Evolutionary conservation across 2,113 vertebrate species (phyloP).

Genomic region (Gnathonemus longibarbis): DNA sequence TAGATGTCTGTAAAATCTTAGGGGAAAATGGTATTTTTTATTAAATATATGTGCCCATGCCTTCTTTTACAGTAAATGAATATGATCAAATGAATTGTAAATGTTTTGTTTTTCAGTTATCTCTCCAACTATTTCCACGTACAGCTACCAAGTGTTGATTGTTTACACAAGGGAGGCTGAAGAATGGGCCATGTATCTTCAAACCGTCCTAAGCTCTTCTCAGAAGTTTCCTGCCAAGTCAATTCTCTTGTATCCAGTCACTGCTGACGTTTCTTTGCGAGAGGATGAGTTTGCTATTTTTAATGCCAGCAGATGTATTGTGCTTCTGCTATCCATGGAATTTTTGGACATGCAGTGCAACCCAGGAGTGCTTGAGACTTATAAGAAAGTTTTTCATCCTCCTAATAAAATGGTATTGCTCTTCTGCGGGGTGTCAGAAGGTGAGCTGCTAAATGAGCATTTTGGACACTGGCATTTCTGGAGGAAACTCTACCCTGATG

Average conservation of each 20-base stretch:
- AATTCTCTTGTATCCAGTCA: conserved; percentile 36
- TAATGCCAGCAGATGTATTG: conserved; percentile 43
- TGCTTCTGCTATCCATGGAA: conserved; percentile 47
- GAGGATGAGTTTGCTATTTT: conserved; percentile 41
- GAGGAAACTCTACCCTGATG: conserved; percentile 56
- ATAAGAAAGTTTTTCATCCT: conserved; percentile 47
- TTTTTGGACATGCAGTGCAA: conserved; percentile 48
- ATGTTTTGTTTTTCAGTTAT: conserved; percentile 25
- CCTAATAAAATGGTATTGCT: conserved; percentile 54
- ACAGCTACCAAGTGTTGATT: conserved; percentile 47
- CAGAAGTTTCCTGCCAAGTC: conserved; percentile 37
- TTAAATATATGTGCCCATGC: not conserved
- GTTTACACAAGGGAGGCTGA: conserved; percentile 54
- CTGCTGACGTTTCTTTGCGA: conserved; percentile 24
- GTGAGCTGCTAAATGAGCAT: conserved; percentile 4
- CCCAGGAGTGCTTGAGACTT: conserved; percentile 24
- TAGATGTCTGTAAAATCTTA: not conserved
- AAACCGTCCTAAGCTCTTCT: conserved; percentile 48
- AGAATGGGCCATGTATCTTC: conserved; percentile 60
- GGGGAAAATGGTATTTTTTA: not conserved
- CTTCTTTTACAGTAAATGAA: not conserved
- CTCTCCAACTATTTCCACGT: conserved; percentile 26
- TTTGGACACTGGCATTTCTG: conserved; percentile 55
- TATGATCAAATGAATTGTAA: not conserved
- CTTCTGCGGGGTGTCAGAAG: conserved; percentile 53